Conservation (phyloP, 2,888 invertebrate species). For the Tanytarsus gracilentus region DNA sequence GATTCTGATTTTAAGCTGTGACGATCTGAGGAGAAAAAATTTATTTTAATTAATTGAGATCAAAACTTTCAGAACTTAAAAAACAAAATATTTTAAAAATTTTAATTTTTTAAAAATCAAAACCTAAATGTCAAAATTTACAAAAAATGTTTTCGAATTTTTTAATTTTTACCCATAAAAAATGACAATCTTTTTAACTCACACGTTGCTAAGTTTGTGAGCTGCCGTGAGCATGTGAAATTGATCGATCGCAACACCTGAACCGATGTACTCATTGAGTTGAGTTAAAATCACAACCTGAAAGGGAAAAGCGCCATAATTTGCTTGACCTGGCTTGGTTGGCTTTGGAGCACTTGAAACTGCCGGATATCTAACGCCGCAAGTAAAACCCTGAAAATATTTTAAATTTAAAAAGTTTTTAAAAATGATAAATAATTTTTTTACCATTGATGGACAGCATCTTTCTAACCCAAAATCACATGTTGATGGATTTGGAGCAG, state of each 20-base stretch:
- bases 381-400: background rate
- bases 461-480: too few relatives aligned
- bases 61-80: too few relatives aligned
- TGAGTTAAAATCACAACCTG: slow-evolving; percentile 54
- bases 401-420: background rate
- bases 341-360: slow-evolving; percentile 37
- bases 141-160: too few relatives aligned
- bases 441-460: too few relatives aligned
- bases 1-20: background rate
- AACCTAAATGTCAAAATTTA: too few relatives aligned
- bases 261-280: slow-evolving; percentile 58
- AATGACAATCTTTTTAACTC: slow-evolving; percentile 37
- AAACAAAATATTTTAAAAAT: too few relatives aligned
- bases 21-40: too few relatives aligned
- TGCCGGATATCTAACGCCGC: slow-evolving; percentile 34
- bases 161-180: too few relatives aligned
- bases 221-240: slow-evolving; percentile 63
- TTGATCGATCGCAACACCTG: slow-evolving; percentile 59
- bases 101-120: too few relatives aligned
- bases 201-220: slow-evolving; percentile 55
- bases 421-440: too few relatives aligned
- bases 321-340: slow-evolving; percentile 31
- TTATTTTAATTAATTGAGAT: too few relatives aligned
- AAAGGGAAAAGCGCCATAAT: slow-evolving; percentile 65
- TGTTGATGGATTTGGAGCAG: too few relatives aligned